Evolutionary conservation across 2,888 invertebrate genomes (phyloP), one percentile per base, ranked within the genome.

Genomic region (Ernsta delagoae): DNA sequence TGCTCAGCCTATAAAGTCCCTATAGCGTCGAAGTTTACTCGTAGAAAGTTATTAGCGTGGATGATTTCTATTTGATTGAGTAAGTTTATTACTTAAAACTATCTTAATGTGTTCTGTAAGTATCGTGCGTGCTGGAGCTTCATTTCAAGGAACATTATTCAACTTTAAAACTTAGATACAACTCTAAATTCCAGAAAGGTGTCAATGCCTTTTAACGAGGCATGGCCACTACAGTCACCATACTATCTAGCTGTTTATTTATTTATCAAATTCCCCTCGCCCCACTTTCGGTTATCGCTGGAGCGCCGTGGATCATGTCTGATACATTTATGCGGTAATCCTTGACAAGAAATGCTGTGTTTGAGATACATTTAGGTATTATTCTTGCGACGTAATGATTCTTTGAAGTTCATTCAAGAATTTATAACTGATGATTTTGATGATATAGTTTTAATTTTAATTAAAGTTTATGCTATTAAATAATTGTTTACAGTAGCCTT

Each of bases 201-300:
- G 16, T 34, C 56, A 34, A 56, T 56, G 34, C 8, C 56, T 31
- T 34, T 34, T 56, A 34, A 34, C 34, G 56, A 56, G 34, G 34
- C 34, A 31, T 8, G 6, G 56, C 34, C 56, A 5, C 72, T 11
- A 9, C 8, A 39, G 39, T 39, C 43, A 43, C 43, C 71, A 72
- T 75, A 73, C 79, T 80, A 80, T 75, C 78, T 73, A 72, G 74
- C 78, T 79, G 72, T 78, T 84, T 79, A 83, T 73, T 79, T 84
- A 85, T 83, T 83, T 81, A 84, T 79, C 77, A 79, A 77, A 79
- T 56, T 82, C 80, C 77, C 77, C 78, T 71, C 65, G 74, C 70
- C 67, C 71, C 65, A 72, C 70, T 74, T 73, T 72, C 64, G 67
- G 65, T 71, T 73, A 72, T 67, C 59, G 62, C 64, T 69, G 54